Percentiles rank a stretch among this genome's conserved stretches.
These are phyloP conservation scores for Lycia hirtaria DNA, from an alignment of 2,888 invertebrate genomes.

Conservation along the genomic window DNA sequence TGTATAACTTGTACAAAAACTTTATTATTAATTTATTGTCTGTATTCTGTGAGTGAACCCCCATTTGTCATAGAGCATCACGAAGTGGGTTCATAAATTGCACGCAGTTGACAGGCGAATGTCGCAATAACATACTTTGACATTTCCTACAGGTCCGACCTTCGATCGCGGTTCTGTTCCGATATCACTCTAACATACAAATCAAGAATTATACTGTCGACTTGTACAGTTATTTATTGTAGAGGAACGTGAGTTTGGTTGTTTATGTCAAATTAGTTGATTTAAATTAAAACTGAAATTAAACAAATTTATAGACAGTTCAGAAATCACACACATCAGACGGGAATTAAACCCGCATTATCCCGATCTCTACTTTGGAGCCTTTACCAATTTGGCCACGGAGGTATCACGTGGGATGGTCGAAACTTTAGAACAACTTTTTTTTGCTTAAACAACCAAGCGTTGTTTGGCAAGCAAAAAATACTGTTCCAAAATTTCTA, in stretches of 20 bases:
- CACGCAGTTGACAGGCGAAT: conserved; percentile 14
- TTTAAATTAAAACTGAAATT: no score
- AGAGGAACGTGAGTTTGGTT: not conserved
- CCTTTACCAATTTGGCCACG: no score
- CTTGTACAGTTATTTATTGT: conserved; percentile 3
- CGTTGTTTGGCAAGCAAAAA: no score
- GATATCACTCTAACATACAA: conserved; percentile 4
- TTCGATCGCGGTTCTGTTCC: conserved; percentile 17
- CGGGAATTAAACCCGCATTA: no score
- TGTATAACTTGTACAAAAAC: not conserved
- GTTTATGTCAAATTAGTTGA: not conserved
- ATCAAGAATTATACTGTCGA: conserved; percentile 10
- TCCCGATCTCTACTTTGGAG: no score
- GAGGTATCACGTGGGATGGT: no score
- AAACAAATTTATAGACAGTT: no score
- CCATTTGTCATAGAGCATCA: conserved; percentile 30
- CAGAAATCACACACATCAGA: no score
- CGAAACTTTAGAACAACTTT: no score
- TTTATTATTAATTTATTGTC: conserved; percentile 1
- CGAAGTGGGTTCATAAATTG: conserved; percentile 24
- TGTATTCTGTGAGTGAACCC: conserved; percentile 5
- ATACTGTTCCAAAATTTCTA: no score
- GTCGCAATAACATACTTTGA: conserved; percentile 29
- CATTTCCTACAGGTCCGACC: conserved; percentile 30
- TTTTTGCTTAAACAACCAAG: no score